Percentiles rank a stretch among this genome's conserved stretches.
phyloP scores from a whole-genome alignment of 2,113 vertebrate species.

The Leiothrix lutea region DNA sequence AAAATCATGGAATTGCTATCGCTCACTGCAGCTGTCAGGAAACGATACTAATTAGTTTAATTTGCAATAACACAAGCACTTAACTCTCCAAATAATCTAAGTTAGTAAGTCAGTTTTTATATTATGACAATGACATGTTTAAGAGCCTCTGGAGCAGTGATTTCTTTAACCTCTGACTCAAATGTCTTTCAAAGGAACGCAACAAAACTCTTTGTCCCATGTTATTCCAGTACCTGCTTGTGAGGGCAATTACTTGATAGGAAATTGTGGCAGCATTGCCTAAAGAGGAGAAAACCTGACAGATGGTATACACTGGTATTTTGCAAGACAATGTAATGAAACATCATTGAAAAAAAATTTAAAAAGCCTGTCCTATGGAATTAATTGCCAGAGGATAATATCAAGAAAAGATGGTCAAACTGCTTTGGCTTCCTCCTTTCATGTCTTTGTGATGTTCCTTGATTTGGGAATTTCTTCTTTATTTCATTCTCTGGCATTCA shows the following conservation, averaged over 20 bases:
- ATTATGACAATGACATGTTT: conserved; percentile 70
- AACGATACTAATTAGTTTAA: conserved; percentile 83
- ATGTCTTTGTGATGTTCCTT: not conserved
- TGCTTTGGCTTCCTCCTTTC: not conserved
- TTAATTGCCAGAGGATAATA: not conserved
- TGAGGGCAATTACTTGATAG: conserved; percentile 35
- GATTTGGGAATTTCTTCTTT: not conserved
- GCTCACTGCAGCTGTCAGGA: conserved; percentile 80
- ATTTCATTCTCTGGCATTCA: not conserved
- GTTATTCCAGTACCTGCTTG: conserved; percentile 48
- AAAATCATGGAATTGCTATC: conserved; percentile 72
- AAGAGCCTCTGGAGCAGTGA: conserved; percentile 66
- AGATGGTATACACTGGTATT: not conserved
- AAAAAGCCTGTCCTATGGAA: not conserved
- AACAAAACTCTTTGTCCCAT: conserved; percentile 20
- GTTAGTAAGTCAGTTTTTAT: conserved; percentile 77
- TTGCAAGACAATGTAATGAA: not conserved
- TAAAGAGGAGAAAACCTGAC: not conserved
- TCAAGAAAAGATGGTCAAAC: not conserved
- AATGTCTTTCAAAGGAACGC: conserved; percentile 50
- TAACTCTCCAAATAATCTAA: conserved; percentile 82
- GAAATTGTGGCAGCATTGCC: not conserved
- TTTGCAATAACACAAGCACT: conserved; percentile 84
- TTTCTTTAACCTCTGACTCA: conserved; percentile 76
- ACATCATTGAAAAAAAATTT: not conserved